Base-by-base conservation (phyloP, 2,797 vertebrate species). In the Siniperca obscura region DNA sequence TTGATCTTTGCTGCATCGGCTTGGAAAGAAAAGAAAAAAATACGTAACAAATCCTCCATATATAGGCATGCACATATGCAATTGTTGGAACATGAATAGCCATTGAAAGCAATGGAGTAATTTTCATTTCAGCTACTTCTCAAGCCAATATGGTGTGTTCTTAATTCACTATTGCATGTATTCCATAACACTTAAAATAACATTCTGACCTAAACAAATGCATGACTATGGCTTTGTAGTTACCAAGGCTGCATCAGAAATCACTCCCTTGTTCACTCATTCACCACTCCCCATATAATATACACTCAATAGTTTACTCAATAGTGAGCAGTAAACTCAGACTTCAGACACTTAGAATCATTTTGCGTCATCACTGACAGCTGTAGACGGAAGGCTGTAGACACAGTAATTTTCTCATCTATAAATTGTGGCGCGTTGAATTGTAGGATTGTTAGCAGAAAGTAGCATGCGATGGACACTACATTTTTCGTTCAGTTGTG, bases 1-100 rank as follows among this genome's bases (percentile, higher is more conserved):
- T 91, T 91, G 86, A 89, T 92, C 84, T 87, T n/a, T 56, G 74
- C 69, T 61, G 68, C 64, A 48, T 74, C n/a, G 40, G 69, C 55
- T 65, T 56, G 27, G 48, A 79, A 66, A 76, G 59, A 82, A 81
- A 82, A 44, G 9, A 46, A 84, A 70, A 70, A 71, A 67, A 44
- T n/a, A 42, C 72, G 61, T 50, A 70, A 46, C 38, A 30, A 30
- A 57, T 80, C 48, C 36, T 76, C 53, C 42, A 75, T 79, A 25
- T 74, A 65, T n/a, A 52, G 36, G 3, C 46, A 57, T 77, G 44
- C 27, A 61, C 14, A 10, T 44, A 22, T 78, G 46, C 21, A 52
- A 42, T 55, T 80, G 70, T 65, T 78, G n/a, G 46, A 80, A 48
- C 70, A 81, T n/a, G 34, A 82, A 67, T 44, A 61, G 36, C 74